Conservation (phyloP, 2,888 invertebrate genomes). For the Pecten maximus region DNA sequence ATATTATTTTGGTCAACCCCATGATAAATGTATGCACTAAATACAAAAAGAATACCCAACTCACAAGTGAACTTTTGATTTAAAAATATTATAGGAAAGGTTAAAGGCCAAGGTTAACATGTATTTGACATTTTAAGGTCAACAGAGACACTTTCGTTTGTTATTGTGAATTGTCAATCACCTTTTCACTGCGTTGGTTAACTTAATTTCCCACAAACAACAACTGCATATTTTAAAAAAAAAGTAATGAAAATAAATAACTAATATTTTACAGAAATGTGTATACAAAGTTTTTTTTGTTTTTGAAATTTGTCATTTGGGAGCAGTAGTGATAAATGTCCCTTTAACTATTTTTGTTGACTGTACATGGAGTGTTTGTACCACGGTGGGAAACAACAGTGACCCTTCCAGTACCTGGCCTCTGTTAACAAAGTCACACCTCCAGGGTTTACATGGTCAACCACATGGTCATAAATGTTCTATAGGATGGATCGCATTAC, state of each 20-base stretch:
- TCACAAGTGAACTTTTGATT: background rate
- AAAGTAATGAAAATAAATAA: background rate
- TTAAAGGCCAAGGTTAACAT: background rate
- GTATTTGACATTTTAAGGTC: background rate
- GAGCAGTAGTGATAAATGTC: background rate
- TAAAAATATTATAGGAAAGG: background rate
- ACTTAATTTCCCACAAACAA: background rate
- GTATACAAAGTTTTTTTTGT: background rate
- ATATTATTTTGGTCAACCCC: background rate
- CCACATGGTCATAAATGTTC: background rate
- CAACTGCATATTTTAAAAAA: background rate
- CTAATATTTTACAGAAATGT: background rate
- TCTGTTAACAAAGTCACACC: background rate
- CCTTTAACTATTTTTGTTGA: background rate
- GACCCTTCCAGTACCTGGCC: background rate
- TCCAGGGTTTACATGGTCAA: background rate
- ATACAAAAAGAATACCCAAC: background rate
- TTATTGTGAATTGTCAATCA: background rate
- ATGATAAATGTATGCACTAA: background rate
- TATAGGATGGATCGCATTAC: too few species aligned
- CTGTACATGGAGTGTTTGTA: background rate
- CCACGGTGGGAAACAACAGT: background rate
- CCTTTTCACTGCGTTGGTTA: background rate
- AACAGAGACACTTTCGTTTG: background rate
- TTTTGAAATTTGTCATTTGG: background rate